Percentiles rank a stretch among this genome's conserved stretches.
Conservation (phyloP, 2,888 invertebrate genomes). For the Syritta pipiens region DNA sequence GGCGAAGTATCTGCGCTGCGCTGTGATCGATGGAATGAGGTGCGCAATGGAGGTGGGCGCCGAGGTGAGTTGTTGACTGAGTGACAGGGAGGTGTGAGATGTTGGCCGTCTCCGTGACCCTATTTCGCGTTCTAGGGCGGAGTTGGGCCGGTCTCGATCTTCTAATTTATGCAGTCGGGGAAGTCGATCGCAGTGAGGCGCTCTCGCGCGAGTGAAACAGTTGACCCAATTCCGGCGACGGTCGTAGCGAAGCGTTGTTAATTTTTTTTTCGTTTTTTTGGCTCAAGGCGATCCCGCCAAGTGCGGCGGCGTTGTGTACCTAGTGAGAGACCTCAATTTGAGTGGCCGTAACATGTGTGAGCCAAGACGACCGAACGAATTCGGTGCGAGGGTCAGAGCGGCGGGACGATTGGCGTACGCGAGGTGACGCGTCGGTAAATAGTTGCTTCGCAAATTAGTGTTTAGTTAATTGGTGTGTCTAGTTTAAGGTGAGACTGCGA, state of each 20-base stretch:
- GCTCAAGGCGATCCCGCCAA: constrained; percentile 36
- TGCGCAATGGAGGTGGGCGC: not conserved
- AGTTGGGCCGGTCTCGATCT: constrained; percentile 7
- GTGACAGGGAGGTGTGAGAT: not conserved
- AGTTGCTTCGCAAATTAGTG: constrained; percentile 51
- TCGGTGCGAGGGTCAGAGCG: constrained; percentile 58
- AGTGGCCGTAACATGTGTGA: constrained; percentile 27
- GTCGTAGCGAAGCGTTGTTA: not conserved
- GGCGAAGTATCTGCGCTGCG: not conserved
- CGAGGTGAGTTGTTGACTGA: not conserved
- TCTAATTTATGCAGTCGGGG: constrained; percentile 15
- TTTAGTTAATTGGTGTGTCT: constrained; percentile 30
- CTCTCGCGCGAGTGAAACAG: too few relatives aligned
- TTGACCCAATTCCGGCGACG: constrained; percentile 43
- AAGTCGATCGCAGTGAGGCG: too few relatives aligned
- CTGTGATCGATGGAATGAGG: not conserved
- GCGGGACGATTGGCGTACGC: constrained; percentile 4
- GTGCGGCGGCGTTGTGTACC: not conserved
- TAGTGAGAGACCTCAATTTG: constrained; percentile 37
- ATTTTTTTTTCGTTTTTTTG: not conserved
- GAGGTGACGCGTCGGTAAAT: constrained; percentile 52
- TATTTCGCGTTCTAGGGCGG: constrained; percentile 28
- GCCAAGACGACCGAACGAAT: too few relatives aligned
- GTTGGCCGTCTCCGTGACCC: constrained; percentile 40
- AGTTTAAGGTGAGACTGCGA: constrained; percentile 19